Evolutionary conservation across 2,888 invertebrate species (phyloP).

Genomic region (Brachyopa scutellaris): DNA sequence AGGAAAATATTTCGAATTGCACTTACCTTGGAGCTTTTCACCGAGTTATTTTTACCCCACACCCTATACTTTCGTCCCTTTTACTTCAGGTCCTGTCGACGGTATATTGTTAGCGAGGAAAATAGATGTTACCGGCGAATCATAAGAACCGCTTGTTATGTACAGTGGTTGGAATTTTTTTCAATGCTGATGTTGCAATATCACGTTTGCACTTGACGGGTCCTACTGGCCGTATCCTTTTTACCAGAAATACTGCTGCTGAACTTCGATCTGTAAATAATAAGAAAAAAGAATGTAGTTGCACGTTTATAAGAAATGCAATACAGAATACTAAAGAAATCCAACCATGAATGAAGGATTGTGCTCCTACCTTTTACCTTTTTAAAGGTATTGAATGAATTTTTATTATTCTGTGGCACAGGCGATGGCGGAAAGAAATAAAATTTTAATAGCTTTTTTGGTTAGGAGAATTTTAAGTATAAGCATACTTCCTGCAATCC

Average conservation of each 20-base stretch:
- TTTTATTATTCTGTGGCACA: conserved; percentile 29
- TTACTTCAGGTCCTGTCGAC: background rate
- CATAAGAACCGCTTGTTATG: conserved; percentile 57
- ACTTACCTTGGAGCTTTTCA: conserved; percentile 56
- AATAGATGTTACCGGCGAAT: conserved; percentile 68
- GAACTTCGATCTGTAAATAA: conserved; percentile 42
- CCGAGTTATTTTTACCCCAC: conserved; percentile 24
- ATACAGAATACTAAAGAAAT: conserved; percentile 7
- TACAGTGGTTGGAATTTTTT: conserved; percentile 22
- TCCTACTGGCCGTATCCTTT: conserved; percentile 13
- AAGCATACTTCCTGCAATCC: no score
- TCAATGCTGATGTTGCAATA: conserved; percentile 22
- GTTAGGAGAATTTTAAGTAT: no score
- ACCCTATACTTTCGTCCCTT: conserved; percentile 23
- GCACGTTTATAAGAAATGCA: conserved; percentile 9
- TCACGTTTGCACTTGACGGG: conserved; percentile 27
- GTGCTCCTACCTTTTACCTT: no score
- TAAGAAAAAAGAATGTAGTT: conserved; percentile 5
- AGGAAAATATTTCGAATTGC: background rate
- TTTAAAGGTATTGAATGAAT: conserved; percentile 29
- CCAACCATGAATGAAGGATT: background rate
- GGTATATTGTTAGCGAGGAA: conserved; percentile 50
- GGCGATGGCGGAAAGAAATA: background rate
- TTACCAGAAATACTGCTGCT: conserved; percentile 13
- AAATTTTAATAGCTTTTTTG: background rate